Evolutionary conservation across 2,113 vertebrate genomes (phyloP).

Genomic region (Acanthochromis polyacanthus): DNA sequence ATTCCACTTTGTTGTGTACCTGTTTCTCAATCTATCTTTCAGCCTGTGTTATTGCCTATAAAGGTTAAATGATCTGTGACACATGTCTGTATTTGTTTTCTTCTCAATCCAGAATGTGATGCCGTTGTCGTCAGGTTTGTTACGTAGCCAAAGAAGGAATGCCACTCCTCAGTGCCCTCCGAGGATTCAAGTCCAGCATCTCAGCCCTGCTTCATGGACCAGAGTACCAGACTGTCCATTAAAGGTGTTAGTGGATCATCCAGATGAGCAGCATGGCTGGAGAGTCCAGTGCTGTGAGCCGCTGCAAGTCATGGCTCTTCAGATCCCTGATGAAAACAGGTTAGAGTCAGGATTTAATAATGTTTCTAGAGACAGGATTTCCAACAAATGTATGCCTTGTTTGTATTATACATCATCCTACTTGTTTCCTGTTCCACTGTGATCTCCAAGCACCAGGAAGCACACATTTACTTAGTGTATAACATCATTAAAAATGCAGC

Average conservation of each 20-base stretch:
- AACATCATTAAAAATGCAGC: neutral
- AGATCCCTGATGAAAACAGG: slow-evolving; percentile 97
- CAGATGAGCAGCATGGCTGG: slow-evolving; percentile 92
- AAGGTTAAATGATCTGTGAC: neutral
- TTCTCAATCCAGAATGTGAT: slow-evolving; percentile 88
- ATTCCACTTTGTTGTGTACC: neutral
- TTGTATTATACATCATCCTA: neutral
- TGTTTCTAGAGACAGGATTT: neutral
- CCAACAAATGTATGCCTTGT: neutral
- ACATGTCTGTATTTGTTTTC: neutral
- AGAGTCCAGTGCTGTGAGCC: slow-evolving; percentile 89
- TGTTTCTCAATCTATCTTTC: neutral
- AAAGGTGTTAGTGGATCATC: slow-evolving; percentile 86
- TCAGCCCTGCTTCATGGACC: slow-evolving; percentile 90
- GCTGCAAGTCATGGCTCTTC: slow-evolving; percentile 92
- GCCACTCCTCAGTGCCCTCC: slow-evolving; percentile 91
- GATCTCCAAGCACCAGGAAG: neutral
- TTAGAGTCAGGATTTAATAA: slow-evolving; percentile 20
- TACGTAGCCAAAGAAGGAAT: slow-evolving; percentile 92
- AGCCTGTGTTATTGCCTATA: neutral
- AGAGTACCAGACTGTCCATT: slow-evolving; percentile 89
- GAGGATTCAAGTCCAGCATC: slow-evolving; percentile 91
- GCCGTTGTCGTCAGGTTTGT: slow-evolving; percentile 93
- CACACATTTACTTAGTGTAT: no score
- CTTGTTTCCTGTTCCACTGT: neutral